Evolutionary conservation across 2,888 invertebrate genomes (phyloP).

Genomic region (Lepidochitona cinerea): DNA sequence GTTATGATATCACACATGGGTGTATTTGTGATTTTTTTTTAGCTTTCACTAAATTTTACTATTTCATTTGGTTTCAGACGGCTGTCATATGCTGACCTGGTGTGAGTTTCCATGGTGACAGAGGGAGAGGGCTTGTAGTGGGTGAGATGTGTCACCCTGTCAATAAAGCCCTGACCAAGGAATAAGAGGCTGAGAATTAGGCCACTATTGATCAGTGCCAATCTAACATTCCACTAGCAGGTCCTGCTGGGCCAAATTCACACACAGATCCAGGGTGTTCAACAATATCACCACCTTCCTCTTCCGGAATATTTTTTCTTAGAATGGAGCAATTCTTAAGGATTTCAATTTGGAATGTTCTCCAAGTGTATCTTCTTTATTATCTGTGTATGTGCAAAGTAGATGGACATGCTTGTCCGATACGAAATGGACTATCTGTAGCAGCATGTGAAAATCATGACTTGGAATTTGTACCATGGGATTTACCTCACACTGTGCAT

Average conservation of each 20-base stretch:
- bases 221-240: no score
- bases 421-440: slow-evolving; percentile 11
- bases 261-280: no score
- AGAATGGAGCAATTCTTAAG: no score
- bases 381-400: no score
- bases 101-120: background rate
- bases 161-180: background rate
- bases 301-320: no score
- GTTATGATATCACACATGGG: no score
- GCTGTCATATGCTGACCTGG: background rate
- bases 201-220: background rate
- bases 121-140: background rate
- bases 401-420: background rate
- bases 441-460: slow-evolving; percentile 50
- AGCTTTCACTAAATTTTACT: no score
- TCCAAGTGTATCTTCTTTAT: no score
- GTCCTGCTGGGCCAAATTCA: no score
- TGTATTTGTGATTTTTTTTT: no score
- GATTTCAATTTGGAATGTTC: no score
- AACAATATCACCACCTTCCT: no score
- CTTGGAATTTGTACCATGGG: slow-evolving; percentile 46
- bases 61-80: background rate
- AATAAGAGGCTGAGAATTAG: background rate
- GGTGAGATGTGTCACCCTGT: background rate
- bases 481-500: slow-evolving; percentile 48